phyloP scores from a whole-genome alignment of 2,797 vertebrate species.

The Hylomyscus alleni region DNA sequence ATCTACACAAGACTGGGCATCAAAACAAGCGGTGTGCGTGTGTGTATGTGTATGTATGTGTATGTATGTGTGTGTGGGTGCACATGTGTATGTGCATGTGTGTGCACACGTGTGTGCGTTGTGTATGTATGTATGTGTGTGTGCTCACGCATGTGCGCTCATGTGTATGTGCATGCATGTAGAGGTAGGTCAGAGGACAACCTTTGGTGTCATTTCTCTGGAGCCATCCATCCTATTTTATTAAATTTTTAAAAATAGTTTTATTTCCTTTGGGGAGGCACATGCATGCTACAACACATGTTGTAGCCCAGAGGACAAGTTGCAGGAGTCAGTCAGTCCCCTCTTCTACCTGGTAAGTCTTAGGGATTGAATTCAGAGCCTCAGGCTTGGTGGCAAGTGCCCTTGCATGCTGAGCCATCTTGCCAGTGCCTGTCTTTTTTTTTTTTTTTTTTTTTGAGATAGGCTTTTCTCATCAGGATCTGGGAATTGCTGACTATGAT shows the following conservation, averaged over 20 bases:
- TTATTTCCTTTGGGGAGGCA: background rate
- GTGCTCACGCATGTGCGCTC: background rate
- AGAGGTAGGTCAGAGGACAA: conserved; percentile 8
- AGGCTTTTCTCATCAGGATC: background rate
- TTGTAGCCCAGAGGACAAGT: background rate
- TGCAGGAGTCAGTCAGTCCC: background rate
- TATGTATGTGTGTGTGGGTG: background rate
- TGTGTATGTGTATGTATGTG: background rate
- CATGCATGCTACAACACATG: too few relatives aligned
- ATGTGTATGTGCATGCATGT: background rate
- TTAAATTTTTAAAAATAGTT: background rate
- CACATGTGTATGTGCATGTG: background rate
- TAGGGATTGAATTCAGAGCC: background rate
- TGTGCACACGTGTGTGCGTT: background rate
- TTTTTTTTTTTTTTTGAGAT: background rate
- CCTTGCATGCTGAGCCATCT: background rate
- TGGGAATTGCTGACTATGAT: background rate
- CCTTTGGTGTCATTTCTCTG: background rate
- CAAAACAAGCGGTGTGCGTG: background rate
- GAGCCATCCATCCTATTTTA: background rate
- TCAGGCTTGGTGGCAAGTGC: background rate
- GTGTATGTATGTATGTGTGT: background rate
- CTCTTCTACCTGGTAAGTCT: background rate
- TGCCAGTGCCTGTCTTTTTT: background rate
- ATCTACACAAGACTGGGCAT: rapidly evolving